phyloP scores from a whole-genome alignment of 1,140 invertebrate genomes.

The Pseudobourletiella spinata region DNA sequence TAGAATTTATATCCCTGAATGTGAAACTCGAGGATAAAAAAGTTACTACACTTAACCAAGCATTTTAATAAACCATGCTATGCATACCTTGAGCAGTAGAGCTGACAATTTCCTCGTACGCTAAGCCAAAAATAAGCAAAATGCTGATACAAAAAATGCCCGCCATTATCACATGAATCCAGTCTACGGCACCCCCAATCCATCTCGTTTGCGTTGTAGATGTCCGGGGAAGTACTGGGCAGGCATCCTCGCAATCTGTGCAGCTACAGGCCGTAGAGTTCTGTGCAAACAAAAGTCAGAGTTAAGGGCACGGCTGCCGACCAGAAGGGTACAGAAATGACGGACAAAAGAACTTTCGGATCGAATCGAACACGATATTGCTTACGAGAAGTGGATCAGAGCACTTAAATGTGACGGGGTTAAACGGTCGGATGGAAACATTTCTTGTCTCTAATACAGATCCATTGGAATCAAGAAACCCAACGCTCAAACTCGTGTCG shows the following conservation, averaged over 20 bases:
- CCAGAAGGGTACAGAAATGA: too few relatives aligned
- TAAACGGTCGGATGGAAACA: neutral
- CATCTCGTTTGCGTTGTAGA: conserved; percentile 58
- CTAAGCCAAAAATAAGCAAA: conserved; percentile 51
- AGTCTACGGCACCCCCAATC: conserved; percentile 59
- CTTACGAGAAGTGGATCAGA: conserved; percentile 15
- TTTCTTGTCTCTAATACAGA: neutral
- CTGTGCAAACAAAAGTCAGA: too few relatives aligned
- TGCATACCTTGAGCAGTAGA: too few relatives aligned
- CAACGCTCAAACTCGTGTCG: neutral
- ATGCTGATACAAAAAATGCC: conserved; percentile 44
- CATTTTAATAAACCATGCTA: too few relatives aligned
- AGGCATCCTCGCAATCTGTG: conserved; percentile 67
- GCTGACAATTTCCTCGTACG: conserved; percentile 14
- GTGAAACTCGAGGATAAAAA: too few relatives aligned
- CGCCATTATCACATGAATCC: conserved; percentile 65
- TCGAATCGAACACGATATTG: too few relatives aligned
- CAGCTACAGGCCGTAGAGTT: conserved; percentile 8
- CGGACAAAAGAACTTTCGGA: too few relatives aligned
- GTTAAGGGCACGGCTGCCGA: too few relatives aligned
- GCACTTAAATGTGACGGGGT: conserved; percentile 7
- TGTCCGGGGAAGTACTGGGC: conserved; percentile 59
- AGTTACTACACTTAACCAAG: too few relatives aligned
- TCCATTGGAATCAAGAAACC: neutral
- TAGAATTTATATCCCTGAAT: too few relatives aligned